Evolutionary conservation across 2,113 vertebrate species (phyloP).

Genomic region (Trichechus manatus): DNA sequence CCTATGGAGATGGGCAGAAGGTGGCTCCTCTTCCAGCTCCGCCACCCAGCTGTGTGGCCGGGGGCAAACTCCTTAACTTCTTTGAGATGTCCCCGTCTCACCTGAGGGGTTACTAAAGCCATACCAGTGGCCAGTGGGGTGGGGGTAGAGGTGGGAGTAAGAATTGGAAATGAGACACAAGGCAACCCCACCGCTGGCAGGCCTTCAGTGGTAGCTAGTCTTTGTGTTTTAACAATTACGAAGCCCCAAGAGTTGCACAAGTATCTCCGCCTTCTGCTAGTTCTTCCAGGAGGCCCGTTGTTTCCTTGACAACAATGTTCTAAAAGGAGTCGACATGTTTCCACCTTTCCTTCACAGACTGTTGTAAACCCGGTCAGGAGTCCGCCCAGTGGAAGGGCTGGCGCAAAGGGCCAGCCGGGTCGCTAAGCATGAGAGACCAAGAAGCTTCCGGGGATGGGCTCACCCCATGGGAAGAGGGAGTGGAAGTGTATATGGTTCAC

Average conservation of each 20-base stretch:
- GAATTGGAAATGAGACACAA: fast-evolving
- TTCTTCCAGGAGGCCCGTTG: constrained; percentile 74
- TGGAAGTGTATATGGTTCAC: fast-evolving
- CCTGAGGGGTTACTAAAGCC: fast-evolving
- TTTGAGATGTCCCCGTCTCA: background rate
- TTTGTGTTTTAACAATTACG: constrained; percentile 16
- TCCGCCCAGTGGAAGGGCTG: background rate
- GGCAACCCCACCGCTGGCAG: fast-evolving
- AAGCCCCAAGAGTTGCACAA: constrained; percentile 73
- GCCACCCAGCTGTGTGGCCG: background rate
- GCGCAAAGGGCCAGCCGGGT: background rate
- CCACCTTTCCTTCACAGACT: constrained; percentile 75
- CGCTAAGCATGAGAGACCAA: fast-evolving
- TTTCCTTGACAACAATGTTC: constrained; percentile 80
- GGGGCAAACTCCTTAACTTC: background rate
- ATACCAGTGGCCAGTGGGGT: fast-evolving
- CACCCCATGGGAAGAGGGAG: background rate
- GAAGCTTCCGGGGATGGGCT: fast-evolving
- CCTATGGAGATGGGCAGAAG: background rate
- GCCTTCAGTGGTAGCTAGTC: fast-evolving
- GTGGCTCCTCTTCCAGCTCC: background rate
- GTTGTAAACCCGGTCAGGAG: constrained; percentile 82
- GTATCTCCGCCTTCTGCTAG: constrained; percentile 60
- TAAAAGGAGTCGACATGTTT: constrained; percentile 68
- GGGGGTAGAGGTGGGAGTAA: fast-evolving